Conservation (phyloP, 2,113 vertebrate genomes). For the Leptocoma aspasia region DNA sequence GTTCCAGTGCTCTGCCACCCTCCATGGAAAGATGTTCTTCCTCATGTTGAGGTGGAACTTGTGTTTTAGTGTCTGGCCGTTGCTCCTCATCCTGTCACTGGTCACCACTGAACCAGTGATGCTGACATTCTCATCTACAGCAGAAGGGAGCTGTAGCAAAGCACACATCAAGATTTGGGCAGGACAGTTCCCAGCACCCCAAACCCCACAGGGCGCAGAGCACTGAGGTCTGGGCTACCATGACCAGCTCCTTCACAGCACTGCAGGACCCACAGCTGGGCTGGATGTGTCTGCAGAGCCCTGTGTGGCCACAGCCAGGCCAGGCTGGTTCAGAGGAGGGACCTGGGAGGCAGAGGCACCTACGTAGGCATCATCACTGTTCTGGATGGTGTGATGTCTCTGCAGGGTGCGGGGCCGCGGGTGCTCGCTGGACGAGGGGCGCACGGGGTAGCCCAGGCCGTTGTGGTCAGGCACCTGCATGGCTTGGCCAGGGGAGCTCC, state of each 20-base stretch:
- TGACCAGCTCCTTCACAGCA: accelerated
- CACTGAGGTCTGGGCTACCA: background rate
- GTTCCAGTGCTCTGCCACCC: background rate
- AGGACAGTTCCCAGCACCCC: background rate
- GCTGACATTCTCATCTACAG: accelerated
- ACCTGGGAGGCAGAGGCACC: slow-evolving; percentile 3
- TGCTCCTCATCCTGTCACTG: background rate
- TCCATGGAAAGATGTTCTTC: background rate
- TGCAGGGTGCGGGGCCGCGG: slow-evolving; percentile 87
- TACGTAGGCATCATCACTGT: slow-evolving; percentile 95
- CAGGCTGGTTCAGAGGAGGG: background rate
- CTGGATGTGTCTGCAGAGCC: background rate
- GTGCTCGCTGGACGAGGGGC: slow-evolving; percentile 73
- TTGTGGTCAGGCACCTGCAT: slow-evolving; percentile 91
- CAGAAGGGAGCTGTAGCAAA: background rate
- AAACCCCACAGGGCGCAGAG: too few species aligned
- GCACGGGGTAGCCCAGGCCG: slow-evolving; percentile 78
- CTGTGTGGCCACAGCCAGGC: background rate
- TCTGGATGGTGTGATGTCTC: slow-evolving; percentile 98
- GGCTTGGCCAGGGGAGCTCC: slow-evolving; percentile 78
- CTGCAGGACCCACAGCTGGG: background rate
- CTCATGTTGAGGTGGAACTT: background rate
- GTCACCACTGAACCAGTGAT: background rate
- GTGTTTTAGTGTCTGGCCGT: background rate
- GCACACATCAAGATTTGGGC: background rate